phyloP scores from a whole-genome alignment of 1,140 invertebrate genomes.

The Diplogasteroides magnus region DNA sequence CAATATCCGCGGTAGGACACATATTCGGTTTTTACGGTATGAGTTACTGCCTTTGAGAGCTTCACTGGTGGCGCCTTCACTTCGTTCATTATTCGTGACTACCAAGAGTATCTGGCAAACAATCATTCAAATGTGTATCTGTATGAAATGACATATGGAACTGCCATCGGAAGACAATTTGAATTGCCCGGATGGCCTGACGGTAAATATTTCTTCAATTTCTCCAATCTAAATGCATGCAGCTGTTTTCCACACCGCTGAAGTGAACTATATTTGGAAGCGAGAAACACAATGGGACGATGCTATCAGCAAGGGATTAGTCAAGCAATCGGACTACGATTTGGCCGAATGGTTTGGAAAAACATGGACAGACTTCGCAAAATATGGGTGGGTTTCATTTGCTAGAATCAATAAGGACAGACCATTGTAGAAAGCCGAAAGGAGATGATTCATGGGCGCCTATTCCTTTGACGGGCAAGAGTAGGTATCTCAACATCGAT shows the following conservation, averaged over 20 bases:
- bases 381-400: constrained; percentile 18
- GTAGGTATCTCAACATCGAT: constrained; percentile 6
- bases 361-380: constrained; percentile 23
- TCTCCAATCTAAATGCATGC: constrained; percentile 1
- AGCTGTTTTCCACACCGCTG: constrained; percentile 21
- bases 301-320: not conserved
- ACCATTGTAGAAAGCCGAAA: constrained; percentile 1
- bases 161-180: not conserved
- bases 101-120: constrained; percentile 5
- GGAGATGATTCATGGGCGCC: not conserved
- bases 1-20: not conserved
- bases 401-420: no score
- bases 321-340: constrained; percentile 4
- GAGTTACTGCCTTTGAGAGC: not conserved
- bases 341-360: constrained; percentile 22
- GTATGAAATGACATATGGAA: constrained; percentile 9
- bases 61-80: constrained; percentile 14
- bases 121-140: constrained; percentile 8
- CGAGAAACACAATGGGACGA: constrained; percentile 1
- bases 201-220: not conserved
- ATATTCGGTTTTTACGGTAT: not conserved
- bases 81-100: constrained; percentile 11
- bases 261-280: constrained; percentile 16
- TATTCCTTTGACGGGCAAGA: not conserved
- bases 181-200: constrained; percentile 6